Conservation (phyloP, 2,797 vertebrate species). For the Catostomus latipinnis region DNA sequence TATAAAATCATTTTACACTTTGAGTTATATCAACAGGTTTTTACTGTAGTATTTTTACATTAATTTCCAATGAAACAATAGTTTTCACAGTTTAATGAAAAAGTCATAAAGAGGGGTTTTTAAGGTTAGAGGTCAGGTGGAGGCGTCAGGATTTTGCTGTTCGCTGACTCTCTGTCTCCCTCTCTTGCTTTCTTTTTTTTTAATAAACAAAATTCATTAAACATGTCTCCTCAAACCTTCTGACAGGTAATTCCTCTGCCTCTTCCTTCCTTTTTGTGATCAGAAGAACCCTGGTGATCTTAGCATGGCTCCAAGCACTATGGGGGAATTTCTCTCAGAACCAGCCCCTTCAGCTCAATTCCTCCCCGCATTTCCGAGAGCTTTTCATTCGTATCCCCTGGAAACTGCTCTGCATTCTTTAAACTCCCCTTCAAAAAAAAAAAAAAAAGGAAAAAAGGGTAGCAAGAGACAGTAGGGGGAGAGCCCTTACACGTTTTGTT, state of each 20-base stretch:
- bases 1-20: no score
- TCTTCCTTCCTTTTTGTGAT: slow-evolving; percentile 78
- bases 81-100: slow-evolving; percentile 20
- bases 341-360: slow-evolving; percentile 78
- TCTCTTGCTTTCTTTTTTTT: slow-evolving; percentile 68
- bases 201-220: slow-evolving; percentile 81
- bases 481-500: slow-evolving; percentile 77
- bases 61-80: no score
- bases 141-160: slow-evolving; percentile 62
- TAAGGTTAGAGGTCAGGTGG: slow-evolving; percentile 68
- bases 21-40: no score
- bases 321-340: slow-evolving; percentile 81
- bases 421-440: slow-evolving; percentile 75
- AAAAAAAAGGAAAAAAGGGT: slow-evolving; percentile 53
- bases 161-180: slow-evolving; percentile 38
- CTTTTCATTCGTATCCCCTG: slow-evolving; percentile 88
- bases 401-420: slow-evolving; percentile 85
- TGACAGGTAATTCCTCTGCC: slow-evolving; percentile 78
- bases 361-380: slow-evolving; percentile 83
- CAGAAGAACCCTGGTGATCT: slow-evolving; percentile 81
- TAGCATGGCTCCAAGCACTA: slow-evolving; percentile 79
- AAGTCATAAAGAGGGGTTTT: slow-evolving; percentile 59
- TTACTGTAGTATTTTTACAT: no score
- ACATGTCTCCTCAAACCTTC: slow-evolving; percentile 70
- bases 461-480: slow-evolving; percentile 42